Conservation (phyloP, 2,888 invertebrate genomes). For the Sarcophaga caerulescens region DNA sequence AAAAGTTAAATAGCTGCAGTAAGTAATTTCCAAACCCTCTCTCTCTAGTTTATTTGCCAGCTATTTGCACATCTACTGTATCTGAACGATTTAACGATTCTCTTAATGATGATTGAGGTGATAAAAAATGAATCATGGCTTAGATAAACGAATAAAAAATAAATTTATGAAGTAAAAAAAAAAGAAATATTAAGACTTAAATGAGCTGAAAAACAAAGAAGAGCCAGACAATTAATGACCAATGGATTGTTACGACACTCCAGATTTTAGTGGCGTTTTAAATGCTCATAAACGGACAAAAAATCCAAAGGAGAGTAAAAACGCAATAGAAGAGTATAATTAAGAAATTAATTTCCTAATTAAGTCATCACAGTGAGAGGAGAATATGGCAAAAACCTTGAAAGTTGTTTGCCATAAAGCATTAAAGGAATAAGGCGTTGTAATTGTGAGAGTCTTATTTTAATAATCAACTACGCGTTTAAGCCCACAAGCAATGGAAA, state of each 20-base stretch:
- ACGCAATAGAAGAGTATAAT: constrained; percentile 30
- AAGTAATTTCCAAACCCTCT: constrained; percentile 11
- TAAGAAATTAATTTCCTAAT: constrained; percentile 49
- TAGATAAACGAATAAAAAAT: neutral
- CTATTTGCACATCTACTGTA: constrained; percentile 24
- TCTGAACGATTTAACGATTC: constrained; percentile 43
- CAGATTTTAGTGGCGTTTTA: constrained; percentile 24
- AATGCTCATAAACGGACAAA: constrained; percentile 20
- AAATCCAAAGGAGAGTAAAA: neutral
- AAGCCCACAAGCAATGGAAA: too few relatives aligned
- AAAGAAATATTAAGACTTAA: constrained; percentile 7
- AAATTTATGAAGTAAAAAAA: constrained; percentile 35
- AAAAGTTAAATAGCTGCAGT: constrained; percentile 69
- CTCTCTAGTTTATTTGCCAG: neutral
- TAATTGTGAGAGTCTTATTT: too few relatives aligned
- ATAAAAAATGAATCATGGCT: constrained; percentile 42
- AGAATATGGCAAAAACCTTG: neutral
- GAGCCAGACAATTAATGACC: constrained; percentile 54
- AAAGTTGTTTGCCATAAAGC: too few relatives aligned
- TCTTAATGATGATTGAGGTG: constrained; percentile 63
- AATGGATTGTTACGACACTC: constrained; percentile 66
- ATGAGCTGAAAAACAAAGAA: constrained; percentile 17
- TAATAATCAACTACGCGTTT: too few relatives aligned
- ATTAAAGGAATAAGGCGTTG: too few relatives aligned
- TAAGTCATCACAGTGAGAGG: constrained; percentile 9